Base-by-base conservation (phyloP, 2,113 vertebrate genomes). In the Acanthisitta chloris region DNA sequence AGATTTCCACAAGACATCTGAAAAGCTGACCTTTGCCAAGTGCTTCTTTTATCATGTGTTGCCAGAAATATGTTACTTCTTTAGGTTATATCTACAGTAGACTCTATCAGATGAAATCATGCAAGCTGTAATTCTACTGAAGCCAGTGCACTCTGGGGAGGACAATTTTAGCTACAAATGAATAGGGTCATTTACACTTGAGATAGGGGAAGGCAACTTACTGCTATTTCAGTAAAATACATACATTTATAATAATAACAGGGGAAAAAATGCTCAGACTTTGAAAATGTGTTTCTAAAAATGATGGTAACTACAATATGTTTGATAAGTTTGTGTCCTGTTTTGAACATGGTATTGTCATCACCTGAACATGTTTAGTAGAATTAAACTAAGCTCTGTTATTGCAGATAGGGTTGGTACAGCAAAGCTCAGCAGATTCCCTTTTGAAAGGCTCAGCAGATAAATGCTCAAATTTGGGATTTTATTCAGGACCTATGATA, bases 21-120 rank as follows among this genome's bases (percentile, higher is more conserved):
- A 88, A 88, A 95, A 95, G 51, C 45, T 88, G 90, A 96, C 90
- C 88, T 92, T 92, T 96, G 80, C 69, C 83, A 72, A 93, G 61
- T 74, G 46, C 77, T 96, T 58, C 40, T 88, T 95, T 92, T 86
- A 86, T 88, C 69, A 36, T 15, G 42, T 34, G 78, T 59, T 92
- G 69, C 77, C 92, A 95, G 73, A 91, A 90, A 95, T 70, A 66
- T 13, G 66, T 45, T 90, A 55, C 61, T 88, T 66, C 70, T 78
- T 66, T 81, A 74, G 48, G 38, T 73, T 79, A 81, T 33, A 76
- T 42, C 28, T 88, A 52, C 62, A 74, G 65, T 33, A 70, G 55
- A 61, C 21, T 73, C 54, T 40, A 81, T 79, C 69, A 81, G 77
- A 61, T 57, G 28, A 86, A 88, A 84, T 84, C 65, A 81, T 45